These are phyloP conservation scores for Corythoichthys haematopterus DNA, from an alignment of 2,113 vertebrate genomes.

Conservation along the genomic window DNA sequence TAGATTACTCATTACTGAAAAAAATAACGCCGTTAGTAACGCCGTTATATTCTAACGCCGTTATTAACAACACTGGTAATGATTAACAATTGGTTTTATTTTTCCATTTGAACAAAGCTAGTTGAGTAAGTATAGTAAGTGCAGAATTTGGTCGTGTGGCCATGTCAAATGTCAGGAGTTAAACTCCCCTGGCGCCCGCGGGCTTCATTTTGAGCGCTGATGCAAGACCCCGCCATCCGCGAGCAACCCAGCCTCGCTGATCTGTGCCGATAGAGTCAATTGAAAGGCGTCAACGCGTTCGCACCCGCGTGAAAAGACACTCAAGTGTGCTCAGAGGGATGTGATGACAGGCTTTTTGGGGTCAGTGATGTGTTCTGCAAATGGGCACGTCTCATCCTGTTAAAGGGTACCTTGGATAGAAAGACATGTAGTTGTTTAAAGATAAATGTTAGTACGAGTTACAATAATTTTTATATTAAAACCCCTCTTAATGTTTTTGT, in stretches of 20 bases:
- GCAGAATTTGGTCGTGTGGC: no score
- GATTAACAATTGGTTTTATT: no score
- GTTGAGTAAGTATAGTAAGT: no score
- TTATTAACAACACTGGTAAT: no score
- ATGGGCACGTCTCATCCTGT: background rate
- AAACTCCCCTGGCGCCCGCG: conserved; percentile 51
- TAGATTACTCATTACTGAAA: no score
- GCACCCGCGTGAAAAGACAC: conserved; percentile 40
- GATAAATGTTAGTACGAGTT: no score
- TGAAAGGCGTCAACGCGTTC: conserved; percentile 58
- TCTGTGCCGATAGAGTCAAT: conserved; percentile 38
- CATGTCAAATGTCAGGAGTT: conserved; percentile 34
- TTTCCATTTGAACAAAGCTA: no score
- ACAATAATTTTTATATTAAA: no score
- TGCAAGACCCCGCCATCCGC: conserved; percentile 35
- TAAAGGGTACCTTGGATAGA: background rate
- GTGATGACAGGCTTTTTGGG: conserved; percentile 24
- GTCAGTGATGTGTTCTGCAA: conserved; percentile 4
- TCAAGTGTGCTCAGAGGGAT: conserved; percentile 40
- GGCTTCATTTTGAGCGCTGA: conserved; percentile 61
- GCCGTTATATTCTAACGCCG: no score
- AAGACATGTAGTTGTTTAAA: no score
- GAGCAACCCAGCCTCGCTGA: conserved; percentile 55
- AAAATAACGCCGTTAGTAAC: no score
- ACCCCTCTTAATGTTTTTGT: no score